Percentiles rank a stretch among this genome's conserved stretches.
phyloP scores from a whole-genome alignment of 1,140 invertebrate genomes.

The Leptinotarsa undecemlineata region DNA sequence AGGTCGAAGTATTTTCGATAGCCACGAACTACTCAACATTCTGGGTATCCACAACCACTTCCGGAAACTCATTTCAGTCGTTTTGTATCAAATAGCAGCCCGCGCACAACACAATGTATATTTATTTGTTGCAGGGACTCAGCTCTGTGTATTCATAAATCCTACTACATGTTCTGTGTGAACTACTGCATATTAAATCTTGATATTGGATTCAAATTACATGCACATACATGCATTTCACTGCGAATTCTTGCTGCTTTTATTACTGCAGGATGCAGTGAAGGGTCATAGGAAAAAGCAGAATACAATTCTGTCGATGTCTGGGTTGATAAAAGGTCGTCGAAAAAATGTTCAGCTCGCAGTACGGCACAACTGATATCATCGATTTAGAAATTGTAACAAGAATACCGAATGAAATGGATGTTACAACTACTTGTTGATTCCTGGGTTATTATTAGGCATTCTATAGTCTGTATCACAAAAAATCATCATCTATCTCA shows the following conservation, averaged over 20 bases:
- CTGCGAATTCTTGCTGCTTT: slow-evolving; percentile 20
- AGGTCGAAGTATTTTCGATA: background rate
- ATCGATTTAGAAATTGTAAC: no score
- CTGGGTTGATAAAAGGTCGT: slow-evolving; percentile 1
- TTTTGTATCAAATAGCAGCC: slow-evolving; percentile 21
- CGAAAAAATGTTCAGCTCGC: slow-evolving; percentile 12
- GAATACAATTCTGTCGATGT: slow-evolving; percentile 9
- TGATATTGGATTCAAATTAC: slow-evolving; percentile 32
- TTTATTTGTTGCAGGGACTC: slow-evolving; percentile 21
- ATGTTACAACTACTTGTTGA: no score
- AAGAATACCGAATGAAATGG: no score
- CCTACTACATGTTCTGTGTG: slow-evolving; percentile 29
- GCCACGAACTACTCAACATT: slow-evolving; percentile 5
- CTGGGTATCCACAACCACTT: slow-evolving; percentile 13
- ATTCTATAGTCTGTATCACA: no score
- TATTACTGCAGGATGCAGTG: background rate
- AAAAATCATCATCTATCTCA: no score
- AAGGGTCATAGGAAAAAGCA: background rate
- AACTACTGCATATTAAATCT: slow-evolving; percentile 32
- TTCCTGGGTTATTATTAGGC: no score
- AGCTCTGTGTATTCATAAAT: slow-evolving; percentile 27
- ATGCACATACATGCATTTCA: slow-evolving; percentile 29
- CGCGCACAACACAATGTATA: slow-evolving; percentile 24
- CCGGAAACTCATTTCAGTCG: slow-evolving; percentile 17
- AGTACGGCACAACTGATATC: background rate